Evolutionary conservation across 1,140 invertebrate genomes (phyloP), one percentile per base, ranked within the genome.

Genomic region (Zaprionus capensis): DNA sequence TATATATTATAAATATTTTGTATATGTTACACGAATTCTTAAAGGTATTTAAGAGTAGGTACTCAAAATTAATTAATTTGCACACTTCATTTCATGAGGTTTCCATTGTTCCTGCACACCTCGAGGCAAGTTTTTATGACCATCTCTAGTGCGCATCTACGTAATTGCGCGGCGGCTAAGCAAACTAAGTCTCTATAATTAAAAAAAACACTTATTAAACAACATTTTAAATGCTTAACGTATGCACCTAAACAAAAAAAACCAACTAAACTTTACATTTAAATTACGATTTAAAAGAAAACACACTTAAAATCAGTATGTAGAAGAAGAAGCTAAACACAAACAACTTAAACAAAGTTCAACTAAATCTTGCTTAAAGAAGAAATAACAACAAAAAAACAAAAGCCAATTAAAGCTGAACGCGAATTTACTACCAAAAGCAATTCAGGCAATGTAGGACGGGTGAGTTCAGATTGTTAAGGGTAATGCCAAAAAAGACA

Each of bases 341-440:
- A 53, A 4, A 20, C 17, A 34, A 38, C 6, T 36, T 57, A 66
- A 65, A 71, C 20, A 46, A 71, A 64, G n/a, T 36, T 65, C 9
- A 58, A 64, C 34, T 57, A 67, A 65, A 58, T 62, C 55, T 63
- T 63, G 59, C 68, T 71, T 55, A 12, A 56, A 17, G n/a, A 46
- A 46, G 6, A n/a, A 46, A 46, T 0, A n/a, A 7, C 15, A 67
- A 56, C n/a, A 56, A 41, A 66, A 64, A 56, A 20, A 34, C 57
- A 51, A 51, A 72, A 73, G 46, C 61, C 69, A 77, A 73, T 69
- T 55, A 77, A 77, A 55, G 65, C 65, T 31, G 46, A 73, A 55
- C 56, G 71, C 76, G 66, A 77, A 80, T 77, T 73, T 80, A 80
- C 65, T 53, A 77, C 53, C 67, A 76, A 63, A 76, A 56, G 38